Evolutionary conservation across 1,140 invertebrate species (phyloP), one percentile per base, ranked within the genome.

Genomic region (Listronotus oregonensis): DNA sequence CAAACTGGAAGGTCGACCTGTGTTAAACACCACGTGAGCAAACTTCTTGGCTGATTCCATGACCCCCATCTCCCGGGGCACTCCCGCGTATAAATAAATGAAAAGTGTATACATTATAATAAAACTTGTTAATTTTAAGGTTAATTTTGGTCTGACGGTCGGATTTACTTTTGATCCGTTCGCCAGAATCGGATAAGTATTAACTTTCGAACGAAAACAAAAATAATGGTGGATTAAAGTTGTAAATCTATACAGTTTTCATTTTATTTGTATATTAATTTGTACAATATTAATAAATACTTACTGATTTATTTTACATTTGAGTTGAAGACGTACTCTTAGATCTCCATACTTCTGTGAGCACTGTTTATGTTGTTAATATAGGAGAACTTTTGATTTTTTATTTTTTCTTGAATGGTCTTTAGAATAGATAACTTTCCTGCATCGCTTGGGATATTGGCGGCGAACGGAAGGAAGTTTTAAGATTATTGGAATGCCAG

Each of bases 1-100:
- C 81, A 97, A 98, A 83, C 85, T 99, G 79, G 96, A 98, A 82
- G 93, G 91, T 65, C 87, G 92, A 78, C 94, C 94, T 65, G 73
- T 74, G 58, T 71, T 81, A 57, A 80, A 78, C 55, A 40, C 9
- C 11, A 66, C 64, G 64, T 66, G 64, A 66, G 21, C 64, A 21
- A 40, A 42, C 31, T 14, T 15, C 14, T 46, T 40, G 18, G 56
- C 58, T 51, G 47, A 42, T 66, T 67, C 70, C 73, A 73, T 73
- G 74, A 73, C 73, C 67, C 64, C 62, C 47, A n/a, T 50, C 18
- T 11, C 18, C 18, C 49, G 43, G 43, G 46, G 39, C 44, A 37
- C 27, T 8, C 66, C 66, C 54, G 66, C 74, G 59, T 77, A 77
- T 78, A 72, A 78, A 78, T 77, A 77, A 78, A 78, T 78, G 77